A percentile compares a stretch with the other conserved stretches of the same genome.
These are phyloP conservation scores for Etheostoma spectabile DNA, from an alignment of 2,113 vertebrate species.

Conservation along the genomic window DNA sequence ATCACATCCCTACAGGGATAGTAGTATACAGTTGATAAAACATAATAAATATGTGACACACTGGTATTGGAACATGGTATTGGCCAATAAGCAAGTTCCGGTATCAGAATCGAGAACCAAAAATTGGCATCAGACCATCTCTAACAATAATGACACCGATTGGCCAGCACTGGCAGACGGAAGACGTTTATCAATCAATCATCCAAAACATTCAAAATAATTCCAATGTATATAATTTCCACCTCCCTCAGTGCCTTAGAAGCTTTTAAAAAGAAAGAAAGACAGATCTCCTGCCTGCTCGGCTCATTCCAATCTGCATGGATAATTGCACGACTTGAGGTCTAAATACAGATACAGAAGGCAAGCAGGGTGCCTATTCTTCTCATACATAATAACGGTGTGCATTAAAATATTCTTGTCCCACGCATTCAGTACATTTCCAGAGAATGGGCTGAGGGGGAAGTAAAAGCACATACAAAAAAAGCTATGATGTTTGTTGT, in stretches of 20 bases:
- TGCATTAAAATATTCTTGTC: constrained; percentile 26
- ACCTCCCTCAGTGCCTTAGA: constrained; percentile 7
- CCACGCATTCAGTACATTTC: not conserved
- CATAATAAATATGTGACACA: too few relatives aligned
- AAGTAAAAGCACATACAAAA: not conserved
- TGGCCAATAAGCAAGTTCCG: too few relatives aligned
- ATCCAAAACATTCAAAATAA: constrained; percentile 25
- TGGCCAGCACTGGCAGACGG: not conserved
- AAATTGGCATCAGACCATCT: too few relatives aligned
- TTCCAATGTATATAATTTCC: constrained; percentile 19
- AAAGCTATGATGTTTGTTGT: constrained; percentile 9
- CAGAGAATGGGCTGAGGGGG: not conserved
- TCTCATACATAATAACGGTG: constrained; percentile 35
- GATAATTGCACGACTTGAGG: constrained; percentile 55
- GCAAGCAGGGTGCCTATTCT: constrained; percentile 36
- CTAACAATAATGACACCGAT: not conserved
- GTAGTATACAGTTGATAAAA: too few relatives aligned
- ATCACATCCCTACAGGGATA: too few relatives aligned
- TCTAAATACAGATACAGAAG: constrained; percentile 49
- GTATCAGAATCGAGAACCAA: too few relatives aligned
- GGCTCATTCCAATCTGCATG: constrained; percentile 44
- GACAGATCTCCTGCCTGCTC: constrained; percentile 12
- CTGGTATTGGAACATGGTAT: too few relatives aligned
- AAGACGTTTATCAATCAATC: not conserved
- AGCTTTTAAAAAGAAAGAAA: not conserved